Percentiles rank a stretch among this genome's conserved stretches.
These are phyloP conservation scores for Argyrosomus japonicus DNA, from an alignment of 2,113 vertebrate species.

Conservation along the genomic window DNA sequence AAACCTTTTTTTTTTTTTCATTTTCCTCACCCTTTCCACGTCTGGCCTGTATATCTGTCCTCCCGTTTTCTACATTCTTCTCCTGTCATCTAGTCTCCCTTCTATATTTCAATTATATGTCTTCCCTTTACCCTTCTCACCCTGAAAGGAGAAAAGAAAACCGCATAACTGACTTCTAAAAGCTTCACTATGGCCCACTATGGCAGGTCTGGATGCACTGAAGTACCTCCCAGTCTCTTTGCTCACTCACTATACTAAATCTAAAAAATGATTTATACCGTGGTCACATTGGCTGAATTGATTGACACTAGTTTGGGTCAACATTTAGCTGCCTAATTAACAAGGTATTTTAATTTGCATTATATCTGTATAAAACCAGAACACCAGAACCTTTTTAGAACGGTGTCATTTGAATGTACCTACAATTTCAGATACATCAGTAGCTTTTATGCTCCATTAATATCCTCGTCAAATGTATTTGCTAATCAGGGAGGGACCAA, in stretches of 20 bases:
- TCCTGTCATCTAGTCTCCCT: not conserved
- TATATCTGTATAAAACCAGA: not conserved
- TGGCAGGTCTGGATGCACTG: not conserved
- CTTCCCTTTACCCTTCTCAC: not conserved
- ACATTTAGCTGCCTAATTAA: not conserved
- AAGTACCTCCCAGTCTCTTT: not conserved
- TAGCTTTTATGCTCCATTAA: too few species aligned
- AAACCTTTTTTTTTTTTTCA: slow-evolving; percentile 17
- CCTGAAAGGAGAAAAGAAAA: not conserved
- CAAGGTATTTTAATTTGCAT: not conserved
- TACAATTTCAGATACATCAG: too few species aligned
- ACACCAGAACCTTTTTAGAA: too few species aligned
- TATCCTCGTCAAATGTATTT: not conserved
- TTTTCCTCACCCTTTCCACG: slow-evolving; percentile 7
- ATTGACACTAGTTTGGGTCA: not conserved
- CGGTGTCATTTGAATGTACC: not conserved
- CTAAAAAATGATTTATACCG: not conserved
- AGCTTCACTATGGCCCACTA: not conserved
- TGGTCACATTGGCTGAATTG: not conserved
- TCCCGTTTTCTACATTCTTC: slow-evolving; percentile 6
- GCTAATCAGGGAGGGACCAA: not conserved
- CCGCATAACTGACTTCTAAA: not conserved
- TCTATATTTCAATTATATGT: slow-evolving; percentile 8
- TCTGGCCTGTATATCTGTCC: slow-evolving; percentile 1
- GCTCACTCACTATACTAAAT: too few species aligned